Evolutionary conservation across 2,113 vertebrate genomes (phyloP), one percentile per base, ranked within the genome.

Genomic region (Pygathrix nemaeus): DNA sequence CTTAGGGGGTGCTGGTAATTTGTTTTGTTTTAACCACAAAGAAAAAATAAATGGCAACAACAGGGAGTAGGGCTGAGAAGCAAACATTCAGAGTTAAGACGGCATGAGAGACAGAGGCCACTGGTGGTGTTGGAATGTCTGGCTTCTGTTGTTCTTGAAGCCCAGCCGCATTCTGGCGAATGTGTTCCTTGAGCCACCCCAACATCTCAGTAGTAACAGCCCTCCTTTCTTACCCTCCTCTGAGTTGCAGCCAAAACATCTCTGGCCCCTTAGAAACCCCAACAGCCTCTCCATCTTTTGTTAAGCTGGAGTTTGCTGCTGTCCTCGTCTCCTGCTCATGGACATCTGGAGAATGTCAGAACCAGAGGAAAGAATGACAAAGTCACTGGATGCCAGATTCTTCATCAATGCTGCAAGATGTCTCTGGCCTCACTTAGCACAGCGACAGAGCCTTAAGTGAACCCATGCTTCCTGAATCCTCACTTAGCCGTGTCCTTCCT

Each of bases 391-490:
- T 2, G 25, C 68, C 61, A 61, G 76, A 48, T 14, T 57, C 45
- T 86, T 89, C 38, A 38, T 40, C 5, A 10, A 66, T 17, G 68
- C 32, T 45, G 35, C 25, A 35, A 52, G 52, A 17, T 7, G n/a
- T 7, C 70, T 93, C 80, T 18, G 20, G 38, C 35, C 72, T 96
- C 64, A 90, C 35, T 70, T 73, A 35, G n/a, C 43, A 61, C 88
- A 52, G 18, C 0, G 32, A 66, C 30, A 55, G 48, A 9, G 38
- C 4, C n/a, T 88, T 76, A 75, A 61, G 3, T 13, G 48, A 16
- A 83, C 25, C 55, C 81, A 25, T 1, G 23, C 27, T 82, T 76
- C 82, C 52, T 12, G n/a, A 12, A 73, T 17, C 3, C 20, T 35
- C 40, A 3, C 25, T 86, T 64, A 72, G 8, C 13, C 38, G 23